Conservation (phyloP, 2,888 invertebrate species). For the Hesperia comma region DNA sequence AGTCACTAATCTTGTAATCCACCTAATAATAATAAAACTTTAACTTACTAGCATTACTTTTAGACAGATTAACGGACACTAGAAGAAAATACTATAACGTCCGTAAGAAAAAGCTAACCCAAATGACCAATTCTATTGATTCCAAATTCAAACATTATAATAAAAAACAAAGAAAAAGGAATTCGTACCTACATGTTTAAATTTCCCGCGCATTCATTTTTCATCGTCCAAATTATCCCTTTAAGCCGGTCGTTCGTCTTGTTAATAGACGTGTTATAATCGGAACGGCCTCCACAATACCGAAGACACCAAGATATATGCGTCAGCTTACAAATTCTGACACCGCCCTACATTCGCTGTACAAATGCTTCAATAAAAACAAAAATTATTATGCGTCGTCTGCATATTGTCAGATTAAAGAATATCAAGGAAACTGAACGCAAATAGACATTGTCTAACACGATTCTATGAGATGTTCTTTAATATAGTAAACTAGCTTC, state of each 20-base stretch:
- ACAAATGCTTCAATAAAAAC: neutral
- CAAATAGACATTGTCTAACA: neutral
- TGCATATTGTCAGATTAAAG: neutral
- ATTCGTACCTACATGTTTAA: neutral
- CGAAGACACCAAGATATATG: neutral
- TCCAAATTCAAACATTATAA: too few relatives aligned
- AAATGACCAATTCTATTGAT: neutral
- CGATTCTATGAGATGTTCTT: too few relatives aligned
- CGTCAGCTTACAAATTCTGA: conserved; percentile 3
- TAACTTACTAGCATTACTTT: too few relatives aligned
- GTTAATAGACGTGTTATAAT: conserved; percentile 13
- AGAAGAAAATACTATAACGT: too few relatives aligned
- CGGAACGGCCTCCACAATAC: neutral
- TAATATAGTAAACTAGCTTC: too few relatives aligned
- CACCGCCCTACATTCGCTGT: neutral
- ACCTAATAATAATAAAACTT: too few relatives aligned
- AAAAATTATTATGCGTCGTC: conserved; percentile 3
- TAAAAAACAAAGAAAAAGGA: neutral
- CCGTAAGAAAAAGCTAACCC: too few relatives aligned
- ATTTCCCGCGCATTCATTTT: conserved; percentile 4
- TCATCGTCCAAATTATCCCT: neutral
- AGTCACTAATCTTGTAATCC: too few relatives aligned
- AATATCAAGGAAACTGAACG: neutral
- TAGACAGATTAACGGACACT: too few relatives aligned
- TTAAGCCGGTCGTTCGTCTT: conserved; percentile 3